Base-by-base conservation (phyloP, 2,113 vertebrate species). In the Ailuropoda melanoleuca region DNA sequence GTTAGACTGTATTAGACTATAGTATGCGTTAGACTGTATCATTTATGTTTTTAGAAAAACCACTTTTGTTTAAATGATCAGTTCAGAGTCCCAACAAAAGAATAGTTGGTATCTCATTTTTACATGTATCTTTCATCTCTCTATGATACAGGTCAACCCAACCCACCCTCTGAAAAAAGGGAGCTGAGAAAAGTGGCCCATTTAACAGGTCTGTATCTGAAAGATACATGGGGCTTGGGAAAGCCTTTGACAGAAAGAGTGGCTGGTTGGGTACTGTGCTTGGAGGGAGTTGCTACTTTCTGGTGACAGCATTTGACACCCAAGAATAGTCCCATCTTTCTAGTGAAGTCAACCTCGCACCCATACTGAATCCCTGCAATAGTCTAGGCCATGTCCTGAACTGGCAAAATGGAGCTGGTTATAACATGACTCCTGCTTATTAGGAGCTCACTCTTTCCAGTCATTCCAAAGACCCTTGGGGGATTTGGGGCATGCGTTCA, bases 171-270 rank as follows among this genome's bases (percentile, higher is more conserved):
- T 88, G 96, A 97, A 86, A 98, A 97, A 55, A 98, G 95, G 90
- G 46, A 1, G 0, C 77, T 31, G 46, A 98, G 92, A 74, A 98
- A 83, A 74, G 98, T 96, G 56, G 99, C 98, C 15, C 99, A 99
- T 23, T 90, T 99, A 84, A 99, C 99, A 98, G 99, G 99, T 99
- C 77, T 0, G 92, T 97, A 66, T 80, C 17, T 39, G 14, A 48
- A 90, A n/a, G 39, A 10, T 9, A 0, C 46, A 4, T 13, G 34
- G 46, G 39, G 4, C 8, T 66, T 39, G 53, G 56, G 37, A 60
- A 72, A 64, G 34, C 15, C 77, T 84, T 72, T 39, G 66, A 81
- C 12, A 17, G 53, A 39, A 74, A 39, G 26, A 81, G 53, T 4
- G 2, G 58, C 46, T 64, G 70, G 14, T 26, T 24, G 37, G 37